These are phyloP conservation scores for Otolemur crassicaudatus DNA, from an alignment of 2,797 vertebrate genomes.

Conservation along the genomic window DNA sequence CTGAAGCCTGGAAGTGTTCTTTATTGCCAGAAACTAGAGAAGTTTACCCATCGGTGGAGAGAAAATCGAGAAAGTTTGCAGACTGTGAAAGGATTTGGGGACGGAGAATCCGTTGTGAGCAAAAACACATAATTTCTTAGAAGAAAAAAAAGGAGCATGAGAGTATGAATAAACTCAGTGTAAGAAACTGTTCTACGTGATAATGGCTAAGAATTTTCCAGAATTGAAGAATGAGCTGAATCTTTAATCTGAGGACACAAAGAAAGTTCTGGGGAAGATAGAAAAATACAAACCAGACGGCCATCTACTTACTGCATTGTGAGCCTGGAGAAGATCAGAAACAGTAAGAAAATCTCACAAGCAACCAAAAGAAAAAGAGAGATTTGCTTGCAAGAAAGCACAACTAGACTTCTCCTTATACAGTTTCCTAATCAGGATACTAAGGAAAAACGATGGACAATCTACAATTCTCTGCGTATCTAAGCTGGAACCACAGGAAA, in stretches of 20 bases:
- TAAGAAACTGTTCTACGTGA: neutral
- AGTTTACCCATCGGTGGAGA: neutral
- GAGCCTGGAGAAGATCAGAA: neutral
- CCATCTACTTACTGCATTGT: neutral
- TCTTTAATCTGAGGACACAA: constrained; percentile 1
- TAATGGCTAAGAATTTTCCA: neutral
- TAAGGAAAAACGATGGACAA: neutral
- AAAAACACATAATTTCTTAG: neutral
- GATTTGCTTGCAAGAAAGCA: neutral
- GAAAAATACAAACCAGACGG: neutral
- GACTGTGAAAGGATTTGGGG: neutral
- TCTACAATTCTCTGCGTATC: neutral
- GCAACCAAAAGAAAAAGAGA: neutral
- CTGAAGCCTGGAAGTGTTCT: neutral
- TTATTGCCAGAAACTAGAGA: neutral
- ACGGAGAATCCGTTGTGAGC: neutral
- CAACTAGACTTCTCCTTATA: neutral
- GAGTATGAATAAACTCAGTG: no score
- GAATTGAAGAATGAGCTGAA: neutral
- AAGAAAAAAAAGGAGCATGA: neutral
- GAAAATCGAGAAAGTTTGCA: neutral
- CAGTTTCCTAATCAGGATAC: neutral
- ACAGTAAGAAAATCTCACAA: neutral
- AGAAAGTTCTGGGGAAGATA: neutral
- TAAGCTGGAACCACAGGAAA: neutral